Conservation (phyloP, 2,888 invertebrate species). For the Agriopis aurantiaria region DNA sequence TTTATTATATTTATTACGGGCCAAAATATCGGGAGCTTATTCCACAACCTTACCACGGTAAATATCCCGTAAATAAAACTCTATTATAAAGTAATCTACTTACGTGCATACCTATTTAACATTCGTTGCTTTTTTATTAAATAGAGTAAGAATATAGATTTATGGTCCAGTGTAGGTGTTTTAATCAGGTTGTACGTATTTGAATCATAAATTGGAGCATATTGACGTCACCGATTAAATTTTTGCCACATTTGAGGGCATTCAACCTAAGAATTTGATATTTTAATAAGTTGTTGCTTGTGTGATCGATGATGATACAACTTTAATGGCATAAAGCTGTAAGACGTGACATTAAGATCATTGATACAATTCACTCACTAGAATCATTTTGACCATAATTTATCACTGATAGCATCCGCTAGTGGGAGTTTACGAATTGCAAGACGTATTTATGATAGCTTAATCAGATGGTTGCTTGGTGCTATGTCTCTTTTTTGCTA, state of each 20-base stretch:
- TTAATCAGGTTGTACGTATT: no score
- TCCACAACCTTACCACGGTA: no score
- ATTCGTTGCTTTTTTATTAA: background rate
- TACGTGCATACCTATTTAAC: background rate
- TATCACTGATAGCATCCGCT: conserved; percentile 44
- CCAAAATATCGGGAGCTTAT: no score
- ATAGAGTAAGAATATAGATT: background rate
- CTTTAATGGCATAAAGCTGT: conserved; percentile 41
- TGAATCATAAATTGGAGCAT: conserved; percentile 53
- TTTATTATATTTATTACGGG: no score
- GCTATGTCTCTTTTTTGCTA: conserved; percentile 10
- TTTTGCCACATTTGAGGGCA: conserved; percentile 51
- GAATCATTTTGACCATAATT: conserved; percentile 33
- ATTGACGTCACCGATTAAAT: conserved; percentile 53
- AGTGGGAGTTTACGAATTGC: conserved; percentile 34
- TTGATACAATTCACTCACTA: conserved; percentile 51
- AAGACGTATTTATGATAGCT: conserved; percentile 21
- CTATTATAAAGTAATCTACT: no score
- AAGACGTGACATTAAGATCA: conserved; percentile 48
- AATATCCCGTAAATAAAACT: no score
- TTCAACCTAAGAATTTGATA: conserved; percentile 56
- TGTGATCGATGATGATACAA: conserved; percentile 57
- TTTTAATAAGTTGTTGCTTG: conserved; percentile 43
- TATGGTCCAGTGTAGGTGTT: conserved; percentile 45
- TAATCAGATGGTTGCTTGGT: conserved; percentile 31